These are phyloP conservation scores for Notechis scutatus DNA, from an alignment of 2,113 vertebrate genomes.

Conservation along the genomic window DNA sequence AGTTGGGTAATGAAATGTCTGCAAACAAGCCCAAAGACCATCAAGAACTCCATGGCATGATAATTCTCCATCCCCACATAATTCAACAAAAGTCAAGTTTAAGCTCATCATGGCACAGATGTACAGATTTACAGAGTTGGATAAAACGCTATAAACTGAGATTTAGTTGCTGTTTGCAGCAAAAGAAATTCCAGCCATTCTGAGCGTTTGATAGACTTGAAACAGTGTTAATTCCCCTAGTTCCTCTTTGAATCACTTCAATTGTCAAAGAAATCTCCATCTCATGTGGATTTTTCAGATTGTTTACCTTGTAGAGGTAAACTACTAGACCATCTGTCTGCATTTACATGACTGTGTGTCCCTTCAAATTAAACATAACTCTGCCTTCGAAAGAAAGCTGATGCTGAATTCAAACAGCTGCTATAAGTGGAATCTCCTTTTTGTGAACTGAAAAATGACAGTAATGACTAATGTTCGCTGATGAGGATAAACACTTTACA, in stretches of 20 bases:
- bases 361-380: not conserved
- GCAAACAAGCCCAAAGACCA: not conserved
- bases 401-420: not conserved
- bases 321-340: not conserved
- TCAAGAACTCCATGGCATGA: not conserved
- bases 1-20: not conserved
- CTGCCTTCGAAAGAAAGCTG: not conserved
- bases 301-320: not conserved
- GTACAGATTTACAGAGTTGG: too few relatives aligned
- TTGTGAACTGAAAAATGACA: not conserved
- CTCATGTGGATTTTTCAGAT: not conserved
- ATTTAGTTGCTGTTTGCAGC: not conserved
- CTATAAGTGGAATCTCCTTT: not conserved
- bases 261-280: not conserved
- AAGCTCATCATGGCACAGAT: not conserved
- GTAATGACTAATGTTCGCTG: not conserved
- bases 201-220: not conserved
- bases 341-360: not conserved
- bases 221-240: not conserved
- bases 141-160: not conserved
- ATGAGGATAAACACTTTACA: not conserved
- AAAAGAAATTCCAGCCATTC: not conserved
- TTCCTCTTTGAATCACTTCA: not conserved
- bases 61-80: not conserved
- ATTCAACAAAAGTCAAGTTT: not conserved